phyloP scores from a whole-genome alignment of 2,888 invertebrate genomes.

The Tetranychus piercei region DNA sequence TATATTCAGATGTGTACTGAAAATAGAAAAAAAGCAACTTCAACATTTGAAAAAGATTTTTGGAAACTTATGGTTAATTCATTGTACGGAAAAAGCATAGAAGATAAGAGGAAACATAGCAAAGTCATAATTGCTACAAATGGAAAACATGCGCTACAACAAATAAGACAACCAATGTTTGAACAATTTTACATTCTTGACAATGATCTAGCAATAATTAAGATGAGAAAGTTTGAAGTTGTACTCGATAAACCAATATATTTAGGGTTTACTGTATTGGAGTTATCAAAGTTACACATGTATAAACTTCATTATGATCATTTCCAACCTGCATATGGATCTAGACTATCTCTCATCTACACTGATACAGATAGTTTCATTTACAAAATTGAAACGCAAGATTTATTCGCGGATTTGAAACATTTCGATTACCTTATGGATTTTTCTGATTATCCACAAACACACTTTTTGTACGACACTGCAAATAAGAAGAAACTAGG shows the following conservation, averaged over 20 bases:
- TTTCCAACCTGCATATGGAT: conserved; percentile 28
- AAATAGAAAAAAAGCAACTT: conserved; percentile 27
- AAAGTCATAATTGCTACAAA: conserved; percentile 27
- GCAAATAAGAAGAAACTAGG: no score
- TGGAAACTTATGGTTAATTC: conserved; percentile 32
- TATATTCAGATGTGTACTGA: conserved; percentile 25
- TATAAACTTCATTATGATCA: conserved; percentile 26
- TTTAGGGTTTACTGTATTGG: conserved; percentile 27
- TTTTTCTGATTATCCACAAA: conserved; percentile 29
- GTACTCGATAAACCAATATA: conserved; percentile 27
- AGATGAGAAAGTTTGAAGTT: conserved; percentile 18
- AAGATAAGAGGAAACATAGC: conserved; percentile 29
- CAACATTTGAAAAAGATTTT: conserved; percentile 32
- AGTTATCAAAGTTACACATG: conserved; percentile 29
- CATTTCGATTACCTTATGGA: conserved; percentile 24
- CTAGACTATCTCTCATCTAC: conserved; percentile 26
- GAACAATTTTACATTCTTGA: conserved; percentile 10
- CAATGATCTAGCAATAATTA: conserved; percentile 10
- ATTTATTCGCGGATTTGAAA: conserved; percentile 25
- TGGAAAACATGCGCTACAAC: conserved; percentile 12
- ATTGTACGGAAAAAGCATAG: conserved; percentile 32
- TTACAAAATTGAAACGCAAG: conserved; percentile 25
- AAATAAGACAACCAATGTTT: conserved; percentile 20
- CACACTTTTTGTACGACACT: conserved; percentile 24
- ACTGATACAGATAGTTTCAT: conserved; percentile 30